Evolutionary conservation across 2,888 invertebrate species (phyloP).

Genomic region (Candidula unifasciata): DNA sequence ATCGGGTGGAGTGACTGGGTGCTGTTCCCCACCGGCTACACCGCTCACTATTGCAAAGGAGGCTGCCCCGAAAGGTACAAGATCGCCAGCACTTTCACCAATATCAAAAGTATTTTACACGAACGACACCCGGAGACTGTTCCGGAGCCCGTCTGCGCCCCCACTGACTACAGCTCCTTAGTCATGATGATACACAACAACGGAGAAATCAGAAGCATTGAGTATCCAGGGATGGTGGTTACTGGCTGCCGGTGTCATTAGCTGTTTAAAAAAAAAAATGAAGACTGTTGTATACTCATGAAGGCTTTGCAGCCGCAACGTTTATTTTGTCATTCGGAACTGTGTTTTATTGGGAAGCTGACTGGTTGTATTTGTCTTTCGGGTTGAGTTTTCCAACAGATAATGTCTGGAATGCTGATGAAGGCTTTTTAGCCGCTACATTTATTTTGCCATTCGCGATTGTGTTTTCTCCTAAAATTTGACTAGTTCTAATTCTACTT

Average conservation of each 20-base stretch:
- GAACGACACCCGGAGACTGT: not conserved
- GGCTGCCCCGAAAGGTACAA: constrained; percentile 24
- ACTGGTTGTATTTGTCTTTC: no score
- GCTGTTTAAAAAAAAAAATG: not conserved
- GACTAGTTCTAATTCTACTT: no score
- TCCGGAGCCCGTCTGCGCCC: constrained; percentile 35
- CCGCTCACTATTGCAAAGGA: constrained; percentile 23
- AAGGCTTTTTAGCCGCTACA: no score
- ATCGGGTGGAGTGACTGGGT: constrained; percentile 36
- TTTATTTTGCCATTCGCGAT: no score
- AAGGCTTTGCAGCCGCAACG: no score
- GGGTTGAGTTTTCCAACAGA: no score
- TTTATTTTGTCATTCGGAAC: no score
- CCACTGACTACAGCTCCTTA: constrained; percentile 16
- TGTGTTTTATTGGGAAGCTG: no score
- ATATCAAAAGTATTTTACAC: constrained; percentile 24
- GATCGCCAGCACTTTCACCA: constrained; percentile 9
- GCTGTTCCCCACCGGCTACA: not conserved
- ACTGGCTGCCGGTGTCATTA: constrained; percentile 30
- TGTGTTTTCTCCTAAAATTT: no score
- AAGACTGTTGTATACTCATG: no score
- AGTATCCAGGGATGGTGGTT: constrained; percentile 27
- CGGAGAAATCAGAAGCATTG: not conserved
- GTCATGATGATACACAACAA: not conserved
- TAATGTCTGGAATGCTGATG: no score